Evolutionary conservation across 2,797 vertebrate genomes (phyloP).

Genomic region (Poecile montanus): DNA sequence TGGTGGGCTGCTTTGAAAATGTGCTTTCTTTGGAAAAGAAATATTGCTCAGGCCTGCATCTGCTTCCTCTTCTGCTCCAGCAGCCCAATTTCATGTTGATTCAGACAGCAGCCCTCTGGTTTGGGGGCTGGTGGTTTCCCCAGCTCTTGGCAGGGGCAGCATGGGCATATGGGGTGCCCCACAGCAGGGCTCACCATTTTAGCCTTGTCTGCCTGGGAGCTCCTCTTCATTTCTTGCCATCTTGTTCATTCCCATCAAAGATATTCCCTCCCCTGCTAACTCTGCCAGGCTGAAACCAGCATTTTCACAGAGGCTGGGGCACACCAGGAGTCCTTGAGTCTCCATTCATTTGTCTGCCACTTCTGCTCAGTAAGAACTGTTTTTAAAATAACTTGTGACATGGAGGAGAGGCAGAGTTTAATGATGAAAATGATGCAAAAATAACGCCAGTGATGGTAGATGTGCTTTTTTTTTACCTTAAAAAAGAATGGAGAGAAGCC

Average conservation of each 20-base stretch:
- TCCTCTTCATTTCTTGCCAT: neutral
- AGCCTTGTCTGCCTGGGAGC: neutral
- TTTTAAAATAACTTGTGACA: slow-evolving; percentile 46
- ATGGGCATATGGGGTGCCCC: fast-evolving
- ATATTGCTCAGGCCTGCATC: neutral
- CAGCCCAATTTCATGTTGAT: neutral
- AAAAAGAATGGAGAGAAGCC: neutral
- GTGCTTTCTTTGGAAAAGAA: neutral
- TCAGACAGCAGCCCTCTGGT: neutral
- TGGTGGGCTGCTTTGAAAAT: neutral
- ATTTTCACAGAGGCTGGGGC: neutral
- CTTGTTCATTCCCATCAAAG: neutral
- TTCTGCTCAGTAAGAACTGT: neutral
- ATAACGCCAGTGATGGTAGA: neutral
- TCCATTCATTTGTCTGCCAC: neutral
- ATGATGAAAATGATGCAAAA: slow-evolving; percentile 30
- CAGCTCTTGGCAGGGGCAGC: fast-evolving
- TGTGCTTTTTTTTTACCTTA: neutral
- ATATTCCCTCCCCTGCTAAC: neutral
- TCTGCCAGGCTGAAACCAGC: neutral
- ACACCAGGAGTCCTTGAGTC: slow-evolving; percentile 7
- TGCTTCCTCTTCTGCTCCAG: neutral
- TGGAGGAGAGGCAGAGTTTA: slow-evolving; percentile 9
- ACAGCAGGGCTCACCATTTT: neutral
- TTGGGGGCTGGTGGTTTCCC: neutral